Base-by-base conservation (phyloP, 2,797 vertebrate species). In the Harpagifer antarcticus region DNA sequence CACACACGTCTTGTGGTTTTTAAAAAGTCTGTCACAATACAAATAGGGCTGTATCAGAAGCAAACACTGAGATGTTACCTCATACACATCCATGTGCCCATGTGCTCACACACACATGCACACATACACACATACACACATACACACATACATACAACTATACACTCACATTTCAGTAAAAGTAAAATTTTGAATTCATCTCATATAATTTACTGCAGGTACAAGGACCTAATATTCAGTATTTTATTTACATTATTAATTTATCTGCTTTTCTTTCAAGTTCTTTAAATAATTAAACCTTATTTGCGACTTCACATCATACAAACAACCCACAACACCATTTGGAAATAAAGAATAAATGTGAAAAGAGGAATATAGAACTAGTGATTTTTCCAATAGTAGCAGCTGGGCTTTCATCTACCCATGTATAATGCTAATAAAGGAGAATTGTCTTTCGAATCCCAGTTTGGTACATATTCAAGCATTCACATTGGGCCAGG, bases 291-390 rank as follows among this genome's bases (percentile, higher is more conserved):
- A 91, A 88, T 76, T 50, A 90, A 91, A 88, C 75, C 82, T 76
- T 83, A 90, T 93, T 94, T 93, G 82, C 87, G 92, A 92, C 66
- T 90, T 91, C 91, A 95, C 91, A 89, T 91, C 88, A 93, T 91
- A 94, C 85, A 94, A 94, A 94, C 84, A 77, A 91, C 89, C 88
- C 84, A 91, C 87, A 81, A 94, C 87, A 92, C 77, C 79, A 92
- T 90, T 88, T 85, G 75, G 81, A 87, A 89, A 87, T 74, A 85
- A 90, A 89, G 62, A 91, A 93, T 91, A 92, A 91, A 92, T 83
- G 86, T 85, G 74, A 88, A 93, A 88, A 79, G 83, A 89, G 63
- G 50, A 87, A 75, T 77, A 82, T 65, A 77, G 68, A 82, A 79
- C 73, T 83, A 73, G 85, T 80, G 71, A 74, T 73, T 82, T 75